Conservation (phyloP, 1,140 invertebrate species). For the Amphibalanus amphitrite region DNA sequence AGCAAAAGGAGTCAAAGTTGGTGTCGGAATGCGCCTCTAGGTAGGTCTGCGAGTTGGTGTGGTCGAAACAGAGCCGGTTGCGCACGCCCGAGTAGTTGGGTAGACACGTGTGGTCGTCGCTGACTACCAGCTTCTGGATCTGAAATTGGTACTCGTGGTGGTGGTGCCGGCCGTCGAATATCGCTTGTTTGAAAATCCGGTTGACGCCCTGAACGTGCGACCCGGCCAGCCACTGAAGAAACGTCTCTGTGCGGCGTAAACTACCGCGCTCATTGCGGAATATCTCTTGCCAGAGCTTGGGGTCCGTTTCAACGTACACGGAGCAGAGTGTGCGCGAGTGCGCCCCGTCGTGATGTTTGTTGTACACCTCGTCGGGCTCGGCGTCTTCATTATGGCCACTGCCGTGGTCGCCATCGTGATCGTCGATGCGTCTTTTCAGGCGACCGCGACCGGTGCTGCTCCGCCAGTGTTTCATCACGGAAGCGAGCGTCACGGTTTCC, state of each 20-base stretch:
- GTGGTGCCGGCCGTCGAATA: not conserved
- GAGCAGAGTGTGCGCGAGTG: too few species aligned
- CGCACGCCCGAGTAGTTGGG: not conserved
- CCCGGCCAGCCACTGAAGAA: not conserved
- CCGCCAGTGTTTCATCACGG: too few species aligned
- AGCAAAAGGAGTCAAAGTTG: conserved; percentile 93
- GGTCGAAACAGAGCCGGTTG: not conserved
- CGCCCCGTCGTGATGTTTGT: too few species aligned
- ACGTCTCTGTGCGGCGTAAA: not conserved
- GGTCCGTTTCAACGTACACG: not conserved
- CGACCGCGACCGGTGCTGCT: too few species aligned
- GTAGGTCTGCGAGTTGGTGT: conserved; percentile 40
- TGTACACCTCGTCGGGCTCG: too few species aligned
- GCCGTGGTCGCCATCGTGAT: too few species aligned
- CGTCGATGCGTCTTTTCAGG: too few species aligned
- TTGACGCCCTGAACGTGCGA: not conserved
- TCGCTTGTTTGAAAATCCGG: not conserved
- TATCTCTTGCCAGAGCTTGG: not conserved
- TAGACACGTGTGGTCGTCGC: not conserved
- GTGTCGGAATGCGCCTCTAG: conserved; percentile 86
- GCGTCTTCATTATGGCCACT: too few species aligned
- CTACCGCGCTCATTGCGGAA: not conserved
- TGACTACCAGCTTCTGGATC: not conserved
- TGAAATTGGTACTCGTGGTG: not conserved
- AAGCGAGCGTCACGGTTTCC: too few species aligned